phyloP scores from a whole-genome alignment of 2,888 invertebrate genomes.

The Beris morrisii region DNA sequence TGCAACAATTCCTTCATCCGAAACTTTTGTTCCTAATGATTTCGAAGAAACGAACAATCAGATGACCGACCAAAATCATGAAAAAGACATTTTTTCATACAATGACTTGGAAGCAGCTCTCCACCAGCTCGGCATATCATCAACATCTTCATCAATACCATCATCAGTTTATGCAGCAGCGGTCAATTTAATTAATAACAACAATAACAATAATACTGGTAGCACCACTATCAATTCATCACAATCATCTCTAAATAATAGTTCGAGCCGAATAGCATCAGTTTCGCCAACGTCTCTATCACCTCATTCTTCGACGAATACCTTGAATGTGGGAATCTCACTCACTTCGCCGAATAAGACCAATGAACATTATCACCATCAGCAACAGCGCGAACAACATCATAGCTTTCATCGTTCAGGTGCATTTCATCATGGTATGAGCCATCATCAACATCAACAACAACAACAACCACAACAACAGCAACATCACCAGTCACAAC shows the following conservation, averaged over 20 bases:
- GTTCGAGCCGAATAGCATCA: constrained; percentile 34
- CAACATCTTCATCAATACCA: constrained; percentile 43
- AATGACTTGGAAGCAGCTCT: constrained; percentile 41
- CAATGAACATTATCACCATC: constrained; percentile 31
- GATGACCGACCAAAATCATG: constrained; percentile 36
- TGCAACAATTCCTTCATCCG: constrained; percentile 39
- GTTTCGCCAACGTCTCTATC: constrained; percentile 34
- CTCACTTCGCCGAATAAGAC: constrained; percentile 31
- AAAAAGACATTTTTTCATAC: constrained; percentile 39
- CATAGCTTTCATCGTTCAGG: constrained; percentile 33
- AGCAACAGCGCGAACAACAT: constrained; percentile 32
- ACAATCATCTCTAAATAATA: constrained; percentile 34
- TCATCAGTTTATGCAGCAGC: constrained; percentile 29
- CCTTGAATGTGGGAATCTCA: constrained; percentile 35
- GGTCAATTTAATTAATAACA: constrained; percentile 35
- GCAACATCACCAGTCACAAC: constrained; percentile 15
- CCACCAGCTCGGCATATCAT: constrained; percentile 41
- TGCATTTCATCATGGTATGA: constrained; percentile 32
- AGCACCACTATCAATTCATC: constrained; percentile 26
- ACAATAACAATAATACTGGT: constrained; percentile 26
- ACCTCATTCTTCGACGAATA: constrained; percentile 35
- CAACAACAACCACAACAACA: constrained; percentile 40
- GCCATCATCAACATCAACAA: constrained; percentile 43
- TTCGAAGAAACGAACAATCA: constrained; percentile 29
- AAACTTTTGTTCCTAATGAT: constrained; percentile 4